Conservation (phyloP, 2,113 vertebrate species). For the Rhabdomys dilectus region DNA sequence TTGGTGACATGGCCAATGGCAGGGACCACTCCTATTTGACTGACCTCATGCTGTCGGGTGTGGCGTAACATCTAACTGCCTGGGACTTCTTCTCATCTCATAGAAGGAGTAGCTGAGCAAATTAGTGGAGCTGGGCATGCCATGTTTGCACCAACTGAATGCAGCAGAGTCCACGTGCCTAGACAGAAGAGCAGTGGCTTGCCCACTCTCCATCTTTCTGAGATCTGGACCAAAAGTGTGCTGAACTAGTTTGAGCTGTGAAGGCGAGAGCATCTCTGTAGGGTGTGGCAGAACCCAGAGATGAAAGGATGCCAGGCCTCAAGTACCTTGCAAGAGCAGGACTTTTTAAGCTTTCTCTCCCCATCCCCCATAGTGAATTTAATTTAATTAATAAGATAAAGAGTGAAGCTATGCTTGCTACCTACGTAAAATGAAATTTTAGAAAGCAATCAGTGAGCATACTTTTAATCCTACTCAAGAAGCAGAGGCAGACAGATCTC, state of each 20-base stretch:
- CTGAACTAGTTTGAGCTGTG: background rate
- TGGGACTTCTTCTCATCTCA: background rate
- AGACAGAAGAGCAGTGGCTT: background rate
- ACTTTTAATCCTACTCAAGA: background rate
- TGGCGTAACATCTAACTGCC: background rate
- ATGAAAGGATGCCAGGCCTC: background rate
- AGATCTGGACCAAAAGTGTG: background rate
- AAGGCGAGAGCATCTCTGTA: background rate
- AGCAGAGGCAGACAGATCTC: background rate
- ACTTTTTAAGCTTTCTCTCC: no score
- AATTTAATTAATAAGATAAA: background rate
- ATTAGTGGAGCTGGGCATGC: no score
- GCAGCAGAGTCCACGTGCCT: background rate
- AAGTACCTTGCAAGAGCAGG: background rate
- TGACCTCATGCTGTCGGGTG: background rate
- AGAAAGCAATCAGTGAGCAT: background rate
- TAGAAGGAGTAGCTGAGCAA: background rate
- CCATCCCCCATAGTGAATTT: background rate
- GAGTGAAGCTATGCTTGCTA: background rate
- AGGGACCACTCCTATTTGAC: background rate
- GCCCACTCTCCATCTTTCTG: background rate
- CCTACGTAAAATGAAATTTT: background rate
- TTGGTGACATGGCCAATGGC: background rate
- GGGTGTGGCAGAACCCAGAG: background rate
- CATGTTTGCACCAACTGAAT: background rate